A percentile compares a stretch with the other conserved stretches of the same genome.
These are phyloP conservation scores for Trilocha varians DNA, from an alignment of 2,888 invertebrate species.

Conservation along the genomic window DNA sequence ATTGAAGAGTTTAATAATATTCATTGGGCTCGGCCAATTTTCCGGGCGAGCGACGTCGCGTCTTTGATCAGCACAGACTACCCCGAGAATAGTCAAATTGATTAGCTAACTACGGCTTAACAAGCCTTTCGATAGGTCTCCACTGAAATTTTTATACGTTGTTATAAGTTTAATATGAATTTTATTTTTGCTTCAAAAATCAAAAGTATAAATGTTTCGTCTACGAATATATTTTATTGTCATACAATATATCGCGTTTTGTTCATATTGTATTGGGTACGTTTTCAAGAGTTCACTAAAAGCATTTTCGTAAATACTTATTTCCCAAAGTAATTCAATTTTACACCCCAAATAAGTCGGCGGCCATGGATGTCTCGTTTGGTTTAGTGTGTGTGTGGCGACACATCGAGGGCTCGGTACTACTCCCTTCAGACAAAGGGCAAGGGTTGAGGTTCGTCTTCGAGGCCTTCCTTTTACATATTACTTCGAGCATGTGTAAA, in stretches of 20 bases:
- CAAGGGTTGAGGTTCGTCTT: conserved; percentile 41
- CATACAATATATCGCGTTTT: not conserved
- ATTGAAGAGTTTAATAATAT: conserved; percentile 72
- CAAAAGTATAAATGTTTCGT: conserved; percentile 15
- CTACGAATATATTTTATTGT: not conserved
- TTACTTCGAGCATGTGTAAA: conserved; percentile 49
- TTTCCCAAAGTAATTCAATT: conserved; percentile 44
- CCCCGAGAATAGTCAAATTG: conserved; percentile 53
- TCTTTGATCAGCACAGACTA: conserved; percentile 64
- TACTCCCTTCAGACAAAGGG: conserved; percentile 19
- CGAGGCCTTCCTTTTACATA: conserved; percentile 40
- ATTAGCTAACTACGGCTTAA: conserved; percentile 40
- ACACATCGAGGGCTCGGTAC: conserved; percentile 18
- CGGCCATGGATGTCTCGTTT: conserved; percentile 7
- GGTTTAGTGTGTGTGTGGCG: conserved; percentile 11
- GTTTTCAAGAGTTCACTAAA: conserved; percentile 24
- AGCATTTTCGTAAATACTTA: conserved; percentile 44
- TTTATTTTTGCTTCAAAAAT: conserved; percentile 8
- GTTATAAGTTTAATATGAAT: not conserved
- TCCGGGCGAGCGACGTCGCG: conserved; percentile 59
- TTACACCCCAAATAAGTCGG: conserved; percentile 48
- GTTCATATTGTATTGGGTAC: not conserved
- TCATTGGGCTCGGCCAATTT: conserved; percentile 72
- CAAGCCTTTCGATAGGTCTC: conserved; percentile 21
- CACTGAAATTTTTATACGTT: conserved; percentile 2